A percentile compares a stretch with the other conserved stretches of the same genome.
Evolutionary conservation across 2,888 invertebrate genomes (phyloP).

Genomic region (Onchidella celtica): DNA sequence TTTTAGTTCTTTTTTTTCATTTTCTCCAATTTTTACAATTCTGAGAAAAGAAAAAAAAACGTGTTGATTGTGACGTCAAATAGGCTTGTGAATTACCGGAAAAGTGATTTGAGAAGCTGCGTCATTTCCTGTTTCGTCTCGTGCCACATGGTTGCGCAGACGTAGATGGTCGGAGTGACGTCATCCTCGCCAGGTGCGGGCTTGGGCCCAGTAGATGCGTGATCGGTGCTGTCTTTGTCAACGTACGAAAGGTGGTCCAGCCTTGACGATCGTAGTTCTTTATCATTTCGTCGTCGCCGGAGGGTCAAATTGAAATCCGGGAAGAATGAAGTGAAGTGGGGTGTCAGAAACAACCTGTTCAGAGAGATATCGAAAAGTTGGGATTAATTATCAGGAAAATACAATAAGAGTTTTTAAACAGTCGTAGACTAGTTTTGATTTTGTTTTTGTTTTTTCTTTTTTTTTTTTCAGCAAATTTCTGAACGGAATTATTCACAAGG

Average conservation of each 20-base stretch:
- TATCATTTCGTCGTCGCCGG: conserved; percentile 93
- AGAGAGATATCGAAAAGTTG: no score
- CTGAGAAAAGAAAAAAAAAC: no score
- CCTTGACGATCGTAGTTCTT: conserved; percentile 79
- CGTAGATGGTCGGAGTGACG: conserved; percentile 86
- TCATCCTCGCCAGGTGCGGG: conserved; percentile 54
- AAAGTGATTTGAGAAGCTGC: conserved; percentile 92
- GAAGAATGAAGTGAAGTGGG: conserved; percentile 89
- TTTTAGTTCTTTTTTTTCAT: no score
- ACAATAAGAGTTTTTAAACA: no score
- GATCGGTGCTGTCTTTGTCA: conserved; percentile 61
- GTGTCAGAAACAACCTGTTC: conserved; percentile 69
- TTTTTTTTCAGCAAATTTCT: no score
- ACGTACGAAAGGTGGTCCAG: conserved; percentile 67
- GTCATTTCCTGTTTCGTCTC: conserved; percentile 90
- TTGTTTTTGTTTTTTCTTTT: no score
- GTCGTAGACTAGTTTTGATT: no score
- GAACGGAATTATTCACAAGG: no score
- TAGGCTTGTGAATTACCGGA: conserved; percentile 75
- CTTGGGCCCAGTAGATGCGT: conserved; percentile 63
- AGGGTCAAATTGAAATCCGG: conserved; percentile 97
- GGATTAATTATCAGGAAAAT: no score
- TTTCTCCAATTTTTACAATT: no score
- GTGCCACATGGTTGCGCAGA: conserved; percentile 99
- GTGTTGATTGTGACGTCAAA: no score